Conservation (phyloP, 1,140 invertebrate species). For the Lepidurus apus region DNA sequence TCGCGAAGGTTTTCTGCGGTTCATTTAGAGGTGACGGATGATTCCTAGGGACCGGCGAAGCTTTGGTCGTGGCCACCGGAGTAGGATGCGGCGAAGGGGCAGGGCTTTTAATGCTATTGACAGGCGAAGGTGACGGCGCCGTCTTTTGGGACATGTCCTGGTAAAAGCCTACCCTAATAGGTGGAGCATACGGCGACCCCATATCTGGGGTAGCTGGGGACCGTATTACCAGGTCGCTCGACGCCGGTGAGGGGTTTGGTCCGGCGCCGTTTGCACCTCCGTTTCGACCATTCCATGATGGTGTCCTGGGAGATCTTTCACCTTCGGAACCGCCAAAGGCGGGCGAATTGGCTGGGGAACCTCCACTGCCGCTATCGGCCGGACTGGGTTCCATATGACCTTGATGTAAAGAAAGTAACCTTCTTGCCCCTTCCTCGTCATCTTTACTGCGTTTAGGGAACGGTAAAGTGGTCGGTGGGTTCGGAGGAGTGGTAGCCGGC, state of each 20-base stretch:
- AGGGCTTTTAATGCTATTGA: slow-evolving; percentile 15
- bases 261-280: slow-evolving; percentile 50
- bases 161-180: slow-evolving; percentile 69
- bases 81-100: background rate
- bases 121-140: background rate
- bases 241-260: slow-evolving; percentile 54
- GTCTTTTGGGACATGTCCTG: slow-evolving; percentile 62
- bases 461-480: background rate
- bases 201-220: slow-evolving; percentile 38
- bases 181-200: slow-evolving; percentile 54
- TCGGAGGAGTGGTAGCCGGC: slow-evolving; percentile 2
- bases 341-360: slow-evolving; percentile 22
- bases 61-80: slow-evolving; percentile 32
- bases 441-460: slow-evolving; percentile 1
- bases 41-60: slow-evolving; percentile 34
- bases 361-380: slow-evolving; percentile 27
- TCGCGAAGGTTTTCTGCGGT: slow-evolving; percentile 35
- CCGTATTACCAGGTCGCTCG: slow-evolving; percentile 50
- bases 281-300: slow-evolving; percentile 56
- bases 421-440: background rate
- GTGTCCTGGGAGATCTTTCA: slow-evolving; percentile 63
- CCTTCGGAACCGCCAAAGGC: slow-evolving; percentile 46
- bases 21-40: slow-evolving; percentile 30
- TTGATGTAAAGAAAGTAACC: slow-evolving; percentile 2
- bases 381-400: slow-evolving; percentile 24